Evolutionary conservation across 2,113 vertebrate species (phyloP).

Genomic region (Rhinoptilus africanus): DNA sequence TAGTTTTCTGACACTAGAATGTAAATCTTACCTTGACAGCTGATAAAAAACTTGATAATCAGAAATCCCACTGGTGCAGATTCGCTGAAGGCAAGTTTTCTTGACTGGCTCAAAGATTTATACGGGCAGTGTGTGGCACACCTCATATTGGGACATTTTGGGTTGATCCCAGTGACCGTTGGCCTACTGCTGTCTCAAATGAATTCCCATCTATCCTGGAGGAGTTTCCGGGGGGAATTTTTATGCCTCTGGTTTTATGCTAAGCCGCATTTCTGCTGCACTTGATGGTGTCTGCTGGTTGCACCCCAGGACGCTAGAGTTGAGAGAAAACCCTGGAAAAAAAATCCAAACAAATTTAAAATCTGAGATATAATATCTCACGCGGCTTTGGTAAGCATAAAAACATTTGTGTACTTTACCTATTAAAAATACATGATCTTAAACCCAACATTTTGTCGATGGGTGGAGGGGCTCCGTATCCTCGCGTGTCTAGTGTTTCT

Average conservation of each 20-base stretch:
- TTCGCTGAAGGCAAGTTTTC: neutral
- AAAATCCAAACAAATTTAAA: neutral
- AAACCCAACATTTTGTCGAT: rapidly evolving
- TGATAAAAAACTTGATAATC: neutral
- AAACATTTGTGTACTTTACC: neutral
- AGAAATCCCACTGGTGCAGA: neutral
- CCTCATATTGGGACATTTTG: neutral
- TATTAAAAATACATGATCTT: neutral
- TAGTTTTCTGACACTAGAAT: neutral
- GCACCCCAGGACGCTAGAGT: neutral
- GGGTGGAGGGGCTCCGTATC: neutral
- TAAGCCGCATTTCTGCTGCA: neutral
- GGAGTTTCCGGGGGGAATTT: neutral
- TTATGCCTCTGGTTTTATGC: neutral
- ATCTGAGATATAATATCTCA: neutral
- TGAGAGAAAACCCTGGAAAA: neutral
- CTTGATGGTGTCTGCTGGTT: neutral
- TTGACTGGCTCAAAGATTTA: neutral
- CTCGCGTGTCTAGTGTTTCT: rapidly evolving
- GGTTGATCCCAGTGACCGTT: neutral
- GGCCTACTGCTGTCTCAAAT: neutral
- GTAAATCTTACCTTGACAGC: neutral
- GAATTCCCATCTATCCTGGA: neutral
- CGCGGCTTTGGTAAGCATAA: neutral
- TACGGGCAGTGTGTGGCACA: neutral